phyloP scores from a whole-genome alignment of 2,888 invertebrate genomes.

The Phymatocera aterrima region DNA sequence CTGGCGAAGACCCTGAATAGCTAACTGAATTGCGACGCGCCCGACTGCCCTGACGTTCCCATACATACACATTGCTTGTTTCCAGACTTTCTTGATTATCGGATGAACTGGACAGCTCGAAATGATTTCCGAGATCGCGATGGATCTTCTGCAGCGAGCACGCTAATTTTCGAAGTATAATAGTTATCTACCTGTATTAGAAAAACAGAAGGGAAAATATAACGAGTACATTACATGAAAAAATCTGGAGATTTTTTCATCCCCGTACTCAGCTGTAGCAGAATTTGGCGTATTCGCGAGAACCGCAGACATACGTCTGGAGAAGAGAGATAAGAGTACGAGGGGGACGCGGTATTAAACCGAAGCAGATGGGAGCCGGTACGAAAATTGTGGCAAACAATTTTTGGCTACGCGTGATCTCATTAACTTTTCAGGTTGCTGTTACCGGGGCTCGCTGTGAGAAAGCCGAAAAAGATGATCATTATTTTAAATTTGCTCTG shows the following conservation, averaged over 20 bases:
- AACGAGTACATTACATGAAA: too few species aligned
- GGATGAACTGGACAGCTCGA: not conserved
- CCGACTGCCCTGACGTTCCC: not conserved
- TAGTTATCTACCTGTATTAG: too few species aligned
- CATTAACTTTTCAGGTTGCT: conserved; percentile 69
- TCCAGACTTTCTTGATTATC: not conserved
- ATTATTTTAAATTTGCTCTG: conserved; percentile 66
- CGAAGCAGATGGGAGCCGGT: conserved; percentile 9
- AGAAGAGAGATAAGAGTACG: not conserved
- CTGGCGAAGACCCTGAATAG: not conserved
- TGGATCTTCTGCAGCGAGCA: not conserved
- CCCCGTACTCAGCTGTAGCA: too few species aligned
- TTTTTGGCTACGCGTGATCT: conserved; percentile 74
- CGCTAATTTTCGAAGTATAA: not conserved
- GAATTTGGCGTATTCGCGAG: not conserved
- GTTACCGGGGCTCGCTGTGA: conserved; percentile 50
- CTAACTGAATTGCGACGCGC: not conserved
- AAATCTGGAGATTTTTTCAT: not conserved
- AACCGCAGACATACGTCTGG: conserved; percentile 27
- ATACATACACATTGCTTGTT: not conserved
- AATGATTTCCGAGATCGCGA: not conserved
- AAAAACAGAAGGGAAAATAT: too few species aligned
- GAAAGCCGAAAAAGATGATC: conserved; percentile 58
- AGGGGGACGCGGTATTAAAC: not conserved
- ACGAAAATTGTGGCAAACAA: conserved; percentile 70